Evolutionary conservation across 2,797 vertebrate species (phyloP).

Genomic region (Arctocebus calabarensis): DNA sequence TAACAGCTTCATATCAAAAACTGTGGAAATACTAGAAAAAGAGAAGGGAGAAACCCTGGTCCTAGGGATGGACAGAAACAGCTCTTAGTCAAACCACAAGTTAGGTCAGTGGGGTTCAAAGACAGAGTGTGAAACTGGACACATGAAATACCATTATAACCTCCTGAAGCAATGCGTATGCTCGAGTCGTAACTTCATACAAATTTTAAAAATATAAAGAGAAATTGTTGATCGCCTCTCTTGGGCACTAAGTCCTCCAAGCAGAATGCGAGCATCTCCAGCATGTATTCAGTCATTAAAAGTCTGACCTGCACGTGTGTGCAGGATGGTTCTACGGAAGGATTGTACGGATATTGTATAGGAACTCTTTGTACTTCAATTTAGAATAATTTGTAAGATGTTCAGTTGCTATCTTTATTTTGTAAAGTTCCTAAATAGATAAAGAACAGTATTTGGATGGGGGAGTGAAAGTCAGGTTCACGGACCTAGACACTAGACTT

Average conservation of each 20-base stretch:
- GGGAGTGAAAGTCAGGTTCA: background rate
- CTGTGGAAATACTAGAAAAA: slow-evolving; percentile 58
- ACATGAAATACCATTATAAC: background rate
- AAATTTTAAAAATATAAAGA: background rate
- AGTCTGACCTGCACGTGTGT: background rate
- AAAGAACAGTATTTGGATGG: background rate
- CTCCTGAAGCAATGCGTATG: background rate
- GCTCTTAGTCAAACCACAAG: slow-evolving; percentile 25
- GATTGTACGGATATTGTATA: background rate
- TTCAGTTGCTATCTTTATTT: background rate
- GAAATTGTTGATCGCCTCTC: background rate
- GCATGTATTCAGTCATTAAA: background rate
- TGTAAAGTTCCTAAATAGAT: background rate
- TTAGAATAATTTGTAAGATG: background rate
- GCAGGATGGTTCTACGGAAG: background rate
- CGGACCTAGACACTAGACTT: background rate
- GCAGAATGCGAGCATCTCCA: background rate
- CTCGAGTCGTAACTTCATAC: background rate
- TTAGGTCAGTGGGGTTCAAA: slow-evolving; percentile 60
- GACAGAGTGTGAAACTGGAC: background rate
- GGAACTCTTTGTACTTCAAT: background rate
- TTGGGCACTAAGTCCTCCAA: background rate
- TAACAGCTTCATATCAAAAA: background rate
- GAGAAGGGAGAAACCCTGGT: slow-evolving; percentile 75
- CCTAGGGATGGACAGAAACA: slow-evolving; percentile 73